Evolutionary conservation across 2,797 vertebrate genomes (phyloP).

Genomic region (Danio aesculapii): DNA sequence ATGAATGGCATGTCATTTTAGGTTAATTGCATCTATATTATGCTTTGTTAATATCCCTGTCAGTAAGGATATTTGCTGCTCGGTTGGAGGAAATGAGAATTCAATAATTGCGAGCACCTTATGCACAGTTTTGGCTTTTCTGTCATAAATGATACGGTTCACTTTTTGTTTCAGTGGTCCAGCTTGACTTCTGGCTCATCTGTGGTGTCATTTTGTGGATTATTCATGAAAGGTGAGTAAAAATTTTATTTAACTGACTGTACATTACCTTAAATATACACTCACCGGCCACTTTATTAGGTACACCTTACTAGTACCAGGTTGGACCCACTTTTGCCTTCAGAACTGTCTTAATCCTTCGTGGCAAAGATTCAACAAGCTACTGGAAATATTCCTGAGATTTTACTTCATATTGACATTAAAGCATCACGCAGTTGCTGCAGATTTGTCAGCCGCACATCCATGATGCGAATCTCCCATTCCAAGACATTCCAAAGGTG

Average conservation of each 20-base stretch:
- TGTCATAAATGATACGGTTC: not conserved
- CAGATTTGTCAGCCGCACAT: no score
- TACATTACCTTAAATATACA: no score
- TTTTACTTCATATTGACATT: no score
- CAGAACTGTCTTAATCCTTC: no score
- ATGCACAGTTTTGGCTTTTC: slow-evolving; percentile 21
- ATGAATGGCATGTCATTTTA: slow-evolving; percentile 60
- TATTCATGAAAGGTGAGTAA: not conserved
- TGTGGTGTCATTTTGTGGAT: not conserved
- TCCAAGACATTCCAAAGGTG: no score
- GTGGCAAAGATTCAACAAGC: no score
- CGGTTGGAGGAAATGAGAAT: slow-evolving; percentile 36
- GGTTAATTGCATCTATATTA: slow-evolving; percentile 61
- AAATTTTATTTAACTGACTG: not conserved
- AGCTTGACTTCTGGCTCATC: not conserved
- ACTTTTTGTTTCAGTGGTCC: not conserved
- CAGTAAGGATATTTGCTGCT: slow-evolving; percentile 53
- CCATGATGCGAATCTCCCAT: no score
- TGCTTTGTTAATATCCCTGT: slow-evolving; percentile 44
- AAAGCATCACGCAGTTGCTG: no score
- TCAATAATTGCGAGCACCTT: slow-evolving; percentile 39
- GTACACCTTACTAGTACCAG: no score
- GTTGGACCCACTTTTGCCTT: no score
- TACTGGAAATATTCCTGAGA: no score
- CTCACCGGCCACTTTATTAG: no score